Conservation (phyloP, 2,888 invertebrate species). For the Marasmarcha lunaedactyla region DNA sequence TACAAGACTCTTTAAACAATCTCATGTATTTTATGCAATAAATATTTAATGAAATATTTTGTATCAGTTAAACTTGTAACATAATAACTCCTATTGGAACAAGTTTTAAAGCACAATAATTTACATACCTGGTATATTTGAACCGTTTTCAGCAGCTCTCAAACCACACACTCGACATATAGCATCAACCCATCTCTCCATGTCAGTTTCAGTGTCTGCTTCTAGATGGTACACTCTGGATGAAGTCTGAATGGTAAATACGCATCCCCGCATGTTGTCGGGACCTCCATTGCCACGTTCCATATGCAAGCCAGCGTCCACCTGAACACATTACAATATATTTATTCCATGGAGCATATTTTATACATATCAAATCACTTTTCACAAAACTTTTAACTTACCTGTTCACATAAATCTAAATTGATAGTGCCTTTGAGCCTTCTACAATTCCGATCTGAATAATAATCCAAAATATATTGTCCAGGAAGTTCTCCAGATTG, state of each 20-base stretch:
- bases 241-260: slow-evolving; percentile 91
- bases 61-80: too few relatives aligned
- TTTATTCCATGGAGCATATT: neutral
- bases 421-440: slow-evolving; percentile 91
- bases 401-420: slow-evolving; percentile 96
- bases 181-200: slow-evolving; percentile 95
- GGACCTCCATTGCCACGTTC: slow-evolving; percentile 86
- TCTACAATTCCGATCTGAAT: slow-evolving; percentile 86
- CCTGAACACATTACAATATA: slow-evolving; percentile 67
- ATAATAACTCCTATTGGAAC: too few relatives aligned
- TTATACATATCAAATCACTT: too few relatives aligned
- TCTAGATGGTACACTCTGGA: slow-evolving; percentile 92
- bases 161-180: slow-evolving; percentile 93
- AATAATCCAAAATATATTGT: slow-evolving; percentile 94
- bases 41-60: too few relatives aligned
- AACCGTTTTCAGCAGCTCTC: slow-evolving; percentile 76
- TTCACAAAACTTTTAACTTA: too few relatives aligned
- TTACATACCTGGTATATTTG: slow-evolving; percentile 33
- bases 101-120: too few relatives aligned
- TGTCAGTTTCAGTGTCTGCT: slow-evolving; percentile 90
- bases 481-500: slow-evolving; percentile 93
- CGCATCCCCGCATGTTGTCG: slow-evolving; percentile 68
- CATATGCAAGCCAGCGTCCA: slow-evolving; percentile 87
- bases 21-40: too few relatives aligned
- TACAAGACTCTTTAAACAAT: too few relatives aligned